Conservation (phyloP, 2,888 invertebrate genomes). For the Mimumesa dahlbomi region DNA sequence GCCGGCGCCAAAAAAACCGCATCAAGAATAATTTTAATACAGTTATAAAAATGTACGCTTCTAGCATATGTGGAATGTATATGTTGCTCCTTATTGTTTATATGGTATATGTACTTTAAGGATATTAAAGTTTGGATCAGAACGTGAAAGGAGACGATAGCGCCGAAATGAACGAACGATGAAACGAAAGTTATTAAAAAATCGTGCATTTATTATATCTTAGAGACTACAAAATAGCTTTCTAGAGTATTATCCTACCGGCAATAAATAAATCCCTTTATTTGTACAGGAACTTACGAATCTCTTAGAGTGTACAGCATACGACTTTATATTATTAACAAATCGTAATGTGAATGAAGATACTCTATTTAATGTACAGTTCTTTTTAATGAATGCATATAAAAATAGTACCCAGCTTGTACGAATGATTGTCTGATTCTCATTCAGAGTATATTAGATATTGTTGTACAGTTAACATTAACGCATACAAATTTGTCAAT, state of each 20-base stretch:
- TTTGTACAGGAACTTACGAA: slow-evolving; percentile 17
- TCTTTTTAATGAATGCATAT: slow-evolving; percentile 20
- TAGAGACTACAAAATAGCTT: background rate
- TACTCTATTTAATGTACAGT: slow-evolving; percentile 12
- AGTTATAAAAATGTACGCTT: slow-evolving; percentile 2
- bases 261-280: slow-evolving; percentile 32
- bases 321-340: background rate
- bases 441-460: slow-evolving; percentile 12
- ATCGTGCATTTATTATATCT: slow-evolving; percentile 36
- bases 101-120: background rate
- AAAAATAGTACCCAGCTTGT: slow-evolving; percentile 28
- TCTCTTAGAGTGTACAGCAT: slow-evolving; percentile 2
- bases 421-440: slow-evolving; percentile 15
- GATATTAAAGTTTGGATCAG: too few species aligned
- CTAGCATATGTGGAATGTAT: background rate
- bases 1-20: slow-evolving; percentile 64
- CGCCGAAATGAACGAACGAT: background rate
- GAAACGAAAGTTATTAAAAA: background rate
- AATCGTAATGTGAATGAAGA: slow-evolving; percentile 2
- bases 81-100: too few species aligned
- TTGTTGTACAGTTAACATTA: too few species aligned
- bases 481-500: too few species aligned
- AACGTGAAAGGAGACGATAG: too few species aligned
- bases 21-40: slow-evolving; percentile 71
- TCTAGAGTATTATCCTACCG: slow-evolving; percentile 3